Evolutionary conservation across 2,113 vertebrate species (phyloP).

Genomic region (Tychaedon coryphoeus): DNA sequence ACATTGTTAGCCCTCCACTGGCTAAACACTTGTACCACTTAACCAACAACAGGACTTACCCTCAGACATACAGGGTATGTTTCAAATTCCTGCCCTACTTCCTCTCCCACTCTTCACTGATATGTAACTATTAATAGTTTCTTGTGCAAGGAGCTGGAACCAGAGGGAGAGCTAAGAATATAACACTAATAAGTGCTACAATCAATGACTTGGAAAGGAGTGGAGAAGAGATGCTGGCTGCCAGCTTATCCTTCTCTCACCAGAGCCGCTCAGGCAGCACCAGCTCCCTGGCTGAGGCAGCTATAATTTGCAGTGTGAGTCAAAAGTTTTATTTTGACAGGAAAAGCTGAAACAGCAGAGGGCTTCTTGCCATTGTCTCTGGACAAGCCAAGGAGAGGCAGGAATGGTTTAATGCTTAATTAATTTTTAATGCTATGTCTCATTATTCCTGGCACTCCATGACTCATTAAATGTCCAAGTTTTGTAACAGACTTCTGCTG

Average conservation of each 20-base stretch:
- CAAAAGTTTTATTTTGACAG: neutral
- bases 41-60: neutral
- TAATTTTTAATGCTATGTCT: conserved; percentile 22
- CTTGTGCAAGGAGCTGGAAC: neutral
- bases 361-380: conserved; percentile 1
- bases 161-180: neutral
- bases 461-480: conserved; percentile 56
- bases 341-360: conserved; percentile 54
- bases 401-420: neutral
- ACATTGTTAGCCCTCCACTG: neutral
- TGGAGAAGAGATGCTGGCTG: neutral
- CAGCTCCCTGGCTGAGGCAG: neutral
- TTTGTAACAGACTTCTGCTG: conserved; percentile 56
- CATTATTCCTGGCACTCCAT: conserved; percentile 44
- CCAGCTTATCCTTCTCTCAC: neutral
- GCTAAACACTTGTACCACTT: neutral
- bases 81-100: neutral
- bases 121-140: neutral
- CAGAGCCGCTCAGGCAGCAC: neutral
- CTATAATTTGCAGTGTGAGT: neutral
- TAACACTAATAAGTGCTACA: neutral
- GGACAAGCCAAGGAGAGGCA: conserved; percentile 27
- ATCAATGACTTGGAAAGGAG: neutral
- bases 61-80: neutral
- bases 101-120: neutral